phyloP scores from a whole-genome alignment of 1,140 invertebrate genomes.

The Bursaphelenchus mucronatus region DNA sequence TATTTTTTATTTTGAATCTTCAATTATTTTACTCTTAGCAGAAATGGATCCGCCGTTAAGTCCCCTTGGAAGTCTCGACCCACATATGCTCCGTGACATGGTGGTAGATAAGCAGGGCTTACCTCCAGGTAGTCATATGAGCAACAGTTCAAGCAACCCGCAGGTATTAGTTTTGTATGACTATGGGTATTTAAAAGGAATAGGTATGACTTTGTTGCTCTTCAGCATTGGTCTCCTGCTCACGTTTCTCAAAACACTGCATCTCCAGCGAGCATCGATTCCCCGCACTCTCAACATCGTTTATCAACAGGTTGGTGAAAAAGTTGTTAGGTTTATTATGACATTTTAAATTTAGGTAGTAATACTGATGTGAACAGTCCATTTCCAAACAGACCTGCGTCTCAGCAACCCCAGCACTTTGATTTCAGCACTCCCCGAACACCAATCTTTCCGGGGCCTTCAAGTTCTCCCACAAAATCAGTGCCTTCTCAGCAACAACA shows the following conservation, averaged over 20 bases:
- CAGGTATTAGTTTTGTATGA: constrained; percentile 1
- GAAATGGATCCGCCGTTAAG: constrained; percentile 30
- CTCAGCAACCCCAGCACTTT: constrained; percentile 10
- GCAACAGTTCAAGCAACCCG: background rate
- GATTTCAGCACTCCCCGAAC: constrained; percentile 15
- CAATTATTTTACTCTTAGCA: constrained; percentile 1
- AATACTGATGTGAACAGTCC: constrained; percentile 10
- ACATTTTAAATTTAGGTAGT: constrained; percentile 3
- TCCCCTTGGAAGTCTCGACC: constrained; percentile 44
- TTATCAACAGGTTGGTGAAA: constrained; percentile 3
- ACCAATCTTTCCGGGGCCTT: constrained; percentile 6
- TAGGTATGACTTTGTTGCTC: background rate
- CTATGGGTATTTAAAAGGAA: background rate
- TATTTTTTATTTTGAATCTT: background rate
- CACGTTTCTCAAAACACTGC: constrained; percentile 7
- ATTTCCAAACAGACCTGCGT: constrained; percentile 12
- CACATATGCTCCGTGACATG: constrained; percentile 44
- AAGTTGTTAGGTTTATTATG: background rate
- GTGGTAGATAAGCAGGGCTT: constrained; percentile 44
- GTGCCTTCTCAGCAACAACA: background rate
- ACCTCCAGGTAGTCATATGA: background rate
- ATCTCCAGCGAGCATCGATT: constrained; percentile 11
- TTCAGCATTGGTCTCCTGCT: constrained; percentile 24
- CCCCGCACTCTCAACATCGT: constrained; percentile 6
- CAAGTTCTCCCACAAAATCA: background rate